Evolutionary conservation across 2,797 vertebrate genomes (phyloP).

Genomic region (Pseudotriccus pelzelni): DNA sequence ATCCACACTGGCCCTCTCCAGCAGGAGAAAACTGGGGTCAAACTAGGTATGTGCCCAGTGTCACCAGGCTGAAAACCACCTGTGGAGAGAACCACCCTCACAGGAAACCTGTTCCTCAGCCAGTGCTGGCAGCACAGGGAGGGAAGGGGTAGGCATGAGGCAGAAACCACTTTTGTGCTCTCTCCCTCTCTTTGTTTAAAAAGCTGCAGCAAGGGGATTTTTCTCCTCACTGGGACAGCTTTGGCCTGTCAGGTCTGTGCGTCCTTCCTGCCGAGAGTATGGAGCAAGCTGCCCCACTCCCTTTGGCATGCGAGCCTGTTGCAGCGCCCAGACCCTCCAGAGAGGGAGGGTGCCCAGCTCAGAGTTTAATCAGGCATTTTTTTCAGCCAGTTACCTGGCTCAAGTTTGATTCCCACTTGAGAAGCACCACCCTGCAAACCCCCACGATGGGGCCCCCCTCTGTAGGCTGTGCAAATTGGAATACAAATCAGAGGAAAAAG

Average conservation of each 20-base stretch:
- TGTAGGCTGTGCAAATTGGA: slow-evolving; percentile 75
- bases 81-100: fast-evolving
- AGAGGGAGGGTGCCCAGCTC: background rate
- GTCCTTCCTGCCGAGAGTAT: background rate
- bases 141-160: background rate
- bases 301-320: background rate
- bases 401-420: background rate
- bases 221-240: background rate
- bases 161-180: background rate
- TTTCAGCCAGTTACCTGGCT: background rate
- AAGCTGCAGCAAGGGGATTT: background rate
- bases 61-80: background rate
- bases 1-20: background rate
- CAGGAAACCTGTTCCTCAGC: background rate
- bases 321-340: background rate
- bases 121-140: background rate
- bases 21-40: background rate
- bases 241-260: background rate
- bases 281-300: background rate
- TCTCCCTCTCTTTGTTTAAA: background rate
- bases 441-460: background rate
- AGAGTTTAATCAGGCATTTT: background rate
- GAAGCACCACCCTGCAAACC: background rate
- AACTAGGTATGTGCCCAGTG: background rate
- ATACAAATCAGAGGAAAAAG: slow-evolving; percentile 80